Conservation (phyloP, 2,797 vertebrate genomes). For the Notolepis coatsorum region DNA sequence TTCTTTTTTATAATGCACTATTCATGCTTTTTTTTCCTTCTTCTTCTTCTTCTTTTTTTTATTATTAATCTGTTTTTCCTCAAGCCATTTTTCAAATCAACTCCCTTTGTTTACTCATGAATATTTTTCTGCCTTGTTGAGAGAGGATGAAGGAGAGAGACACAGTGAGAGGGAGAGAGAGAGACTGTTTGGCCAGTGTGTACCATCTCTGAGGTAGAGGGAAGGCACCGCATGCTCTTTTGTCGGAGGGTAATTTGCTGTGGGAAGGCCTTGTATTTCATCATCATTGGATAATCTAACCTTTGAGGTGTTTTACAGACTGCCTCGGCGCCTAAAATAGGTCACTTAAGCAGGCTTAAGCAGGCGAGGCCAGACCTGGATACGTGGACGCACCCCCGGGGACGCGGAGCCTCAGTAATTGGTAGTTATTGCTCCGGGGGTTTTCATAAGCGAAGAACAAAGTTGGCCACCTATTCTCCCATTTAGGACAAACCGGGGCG, state of each 20-base stretch:
- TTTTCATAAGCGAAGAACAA: constrained; percentile 66
- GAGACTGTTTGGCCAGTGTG: background rate
- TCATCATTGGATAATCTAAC: constrained; percentile 82
- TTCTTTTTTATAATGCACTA: constrained; percentile 74
- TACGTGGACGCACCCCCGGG: constrained; percentile 55
- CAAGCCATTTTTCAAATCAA: constrained; percentile 83
- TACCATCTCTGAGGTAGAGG: constrained; percentile 30
- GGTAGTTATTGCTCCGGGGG: constrained; percentile 72
- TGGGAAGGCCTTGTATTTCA: constrained; percentile 75
- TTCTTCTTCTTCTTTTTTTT: too few species aligned
- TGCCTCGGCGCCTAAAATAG: constrained; percentile 73
- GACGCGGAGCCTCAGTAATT: constrained; percentile 74
- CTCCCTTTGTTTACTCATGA: constrained; percentile 85
- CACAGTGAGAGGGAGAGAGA: background rate
- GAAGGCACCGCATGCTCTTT: constrained; percentile 57
- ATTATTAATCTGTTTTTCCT: constrained; percentile 81
- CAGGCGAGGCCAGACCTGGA: constrained; percentile 55
- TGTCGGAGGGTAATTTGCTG: constrained; percentile 69
- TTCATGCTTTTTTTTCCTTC: constrained; percentile 75
- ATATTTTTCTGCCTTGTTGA: constrained; percentile 77
- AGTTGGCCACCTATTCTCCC: constrained; percentile 72
- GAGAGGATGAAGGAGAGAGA: constrained; percentile 10
- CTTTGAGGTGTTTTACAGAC: constrained; percentile 78
- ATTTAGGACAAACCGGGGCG: constrained; percentile 76
- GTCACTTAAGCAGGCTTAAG: constrained; percentile 81